phyloP scores from a whole-genome alignment of 1,140 invertebrate genomes.

The Trissolcus basalis region DNA sequence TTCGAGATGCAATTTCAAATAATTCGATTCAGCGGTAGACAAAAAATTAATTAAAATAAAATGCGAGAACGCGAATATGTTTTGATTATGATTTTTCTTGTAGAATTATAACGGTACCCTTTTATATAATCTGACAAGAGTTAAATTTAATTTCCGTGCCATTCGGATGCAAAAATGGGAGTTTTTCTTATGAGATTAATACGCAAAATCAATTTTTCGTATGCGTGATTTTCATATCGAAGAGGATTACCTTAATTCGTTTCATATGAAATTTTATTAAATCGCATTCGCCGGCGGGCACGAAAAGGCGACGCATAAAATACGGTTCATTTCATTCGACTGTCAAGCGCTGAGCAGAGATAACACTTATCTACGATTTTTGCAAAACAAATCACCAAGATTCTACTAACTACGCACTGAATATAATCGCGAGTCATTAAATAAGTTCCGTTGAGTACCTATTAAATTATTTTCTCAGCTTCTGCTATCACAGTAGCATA shows the following conservation, averaged over 20 bases:
- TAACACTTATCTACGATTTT: constrained; percentile 40
- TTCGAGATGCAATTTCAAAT: no score
- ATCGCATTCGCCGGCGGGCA: constrained; percentile 16
- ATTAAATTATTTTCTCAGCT: constrained; percentile 19
- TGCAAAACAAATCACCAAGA: constrained; percentile 34
- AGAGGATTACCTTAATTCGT: constrained; percentile 19
- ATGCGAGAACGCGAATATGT: no score
- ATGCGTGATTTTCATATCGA: neutral
- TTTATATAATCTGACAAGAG: no score
- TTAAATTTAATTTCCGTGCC: no score
- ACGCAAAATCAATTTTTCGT: no score
- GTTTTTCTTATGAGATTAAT: no score
- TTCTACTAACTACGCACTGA: constrained; percentile 31
- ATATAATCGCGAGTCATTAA: constrained; percentile 30
- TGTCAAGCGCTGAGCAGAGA: constrained; percentile 28
- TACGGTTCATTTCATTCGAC: constrained; percentile 43
- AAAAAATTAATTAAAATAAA: no score
- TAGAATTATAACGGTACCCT: no score
- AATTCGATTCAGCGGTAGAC: no score
- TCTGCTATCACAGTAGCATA: constrained; percentile 1
- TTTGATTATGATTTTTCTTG: no score
- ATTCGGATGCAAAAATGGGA: no score
- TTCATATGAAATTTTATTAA: constrained; percentile 29
- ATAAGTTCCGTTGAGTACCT: constrained; percentile 12
- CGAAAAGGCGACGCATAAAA: constrained; percentile 33